phyloP scores from a whole-genome alignment of 2,797 vertebrate species.

The Labroides dimidiatus region DNA sequence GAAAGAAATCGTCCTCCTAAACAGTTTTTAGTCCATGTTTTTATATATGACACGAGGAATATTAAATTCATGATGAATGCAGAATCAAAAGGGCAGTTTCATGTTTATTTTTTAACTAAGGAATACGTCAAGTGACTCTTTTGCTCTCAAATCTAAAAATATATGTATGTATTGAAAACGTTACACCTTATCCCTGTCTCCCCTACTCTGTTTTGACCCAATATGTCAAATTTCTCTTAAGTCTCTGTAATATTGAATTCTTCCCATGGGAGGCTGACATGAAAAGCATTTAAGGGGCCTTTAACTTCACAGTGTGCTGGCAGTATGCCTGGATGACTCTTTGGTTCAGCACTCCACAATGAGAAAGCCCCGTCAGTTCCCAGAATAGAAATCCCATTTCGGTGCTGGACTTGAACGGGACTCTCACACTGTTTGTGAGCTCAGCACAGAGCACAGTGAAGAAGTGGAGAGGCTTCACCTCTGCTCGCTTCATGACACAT shows the following conservation, averaged over 20 bases:
- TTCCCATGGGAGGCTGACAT: slow-evolving; percentile 21
- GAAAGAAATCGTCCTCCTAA: too few species aligned
- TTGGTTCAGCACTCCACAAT: slow-evolving; percentile 32
- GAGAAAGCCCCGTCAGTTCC: slow-evolving; percentile 54
- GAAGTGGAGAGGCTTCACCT: background rate
- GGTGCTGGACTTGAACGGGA: slow-evolving; percentile 25
- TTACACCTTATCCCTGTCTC: too few species aligned
- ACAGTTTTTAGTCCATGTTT: too few species aligned
- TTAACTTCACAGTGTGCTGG: slow-evolving; percentile 39
- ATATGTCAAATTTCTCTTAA: background rate
- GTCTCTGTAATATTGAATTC: background rate
- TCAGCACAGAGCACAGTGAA: background rate
- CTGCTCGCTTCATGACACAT: too few species aligned
- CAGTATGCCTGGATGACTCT: slow-evolving; percentile 36
- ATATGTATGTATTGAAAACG: too few species aligned
- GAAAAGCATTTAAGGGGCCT: slow-evolving; percentile 26
- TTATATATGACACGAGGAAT: too few species aligned
- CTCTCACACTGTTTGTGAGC: background rate
- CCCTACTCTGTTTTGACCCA: background rate
- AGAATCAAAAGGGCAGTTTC: too few species aligned
- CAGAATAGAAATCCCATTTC: slow-evolving; percentile 63
- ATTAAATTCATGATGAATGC: too few species aligned
- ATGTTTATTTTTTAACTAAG: too few species aligned
- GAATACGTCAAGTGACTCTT: too few species aligned
- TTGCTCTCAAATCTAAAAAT: too few species aligned